Evolutionary conservation across 2,888 invertebrate species (phyloP), one percentile per base, ranked within the genome.

Genomic region (Thymelicus lineola): DNA sequence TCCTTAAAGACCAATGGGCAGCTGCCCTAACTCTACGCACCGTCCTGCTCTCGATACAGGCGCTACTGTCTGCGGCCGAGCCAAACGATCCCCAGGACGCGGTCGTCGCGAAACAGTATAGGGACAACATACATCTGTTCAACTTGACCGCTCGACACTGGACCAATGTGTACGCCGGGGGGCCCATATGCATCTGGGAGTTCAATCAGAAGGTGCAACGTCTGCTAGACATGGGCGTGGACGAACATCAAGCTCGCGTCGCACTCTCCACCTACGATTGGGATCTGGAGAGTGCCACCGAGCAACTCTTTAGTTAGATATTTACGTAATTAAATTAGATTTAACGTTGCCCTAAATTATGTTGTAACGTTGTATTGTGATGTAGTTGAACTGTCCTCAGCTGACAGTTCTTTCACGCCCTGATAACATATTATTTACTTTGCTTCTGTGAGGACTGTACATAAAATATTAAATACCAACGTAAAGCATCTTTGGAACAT

Each of bases 21-120:
- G 99, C 99, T 65, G 99, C 99, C 7, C 98, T 99, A 96, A 99
- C 99, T 0, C 93, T 99, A 73, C 95, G 99, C 74, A 99, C 99
- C 42, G 99, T 99, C 38, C 93, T 99, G 71, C 93, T 99, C 38
- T 99, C 99, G 1, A 94, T 99, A 76, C 99, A 99, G 95, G 99
- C 99, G 0, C 91, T 99, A 73, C 91, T 99, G 75, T 97, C 98
- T 20, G 97, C 98, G 0, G 98, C 98, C 5, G 98, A 80, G 72
- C 98, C 98, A 5, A 98, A 98, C 89, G 98, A 98, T 91, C 98
- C 98, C 1, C 98, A 98, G 86, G 98, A 99, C 90, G 99, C 98
- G 0, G 98, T 99, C 0, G 99, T 99, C 28, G 99, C 99, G 38
- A 97, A 97, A 87, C 99, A 99, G 89, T 99, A 96, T 91, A 98